Evolutionary conservation across 1,140 invertebrate species (phyloP), one percentile per base, ranked within the genome.

Genomic region (Tetramorium parvispinum): DNA sequence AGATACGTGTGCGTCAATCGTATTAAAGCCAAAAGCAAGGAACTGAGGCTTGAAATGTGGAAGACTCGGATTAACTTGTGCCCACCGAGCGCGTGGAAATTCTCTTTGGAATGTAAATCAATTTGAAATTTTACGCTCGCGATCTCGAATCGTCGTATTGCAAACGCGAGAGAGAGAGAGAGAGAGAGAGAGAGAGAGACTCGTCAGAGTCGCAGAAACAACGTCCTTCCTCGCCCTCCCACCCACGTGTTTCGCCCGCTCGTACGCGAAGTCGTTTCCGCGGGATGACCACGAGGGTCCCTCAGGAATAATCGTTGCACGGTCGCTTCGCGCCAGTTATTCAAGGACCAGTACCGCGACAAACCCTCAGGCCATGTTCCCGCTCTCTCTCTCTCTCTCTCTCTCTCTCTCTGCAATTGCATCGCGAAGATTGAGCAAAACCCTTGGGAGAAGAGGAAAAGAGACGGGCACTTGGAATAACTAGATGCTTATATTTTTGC

Each of bases 51-150:
- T 77, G 4, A 37, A 85, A 85, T 55, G 63, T 90, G 82, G 70
- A 90, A 90, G 77, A 90, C 86, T 73, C 57, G 87, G 53, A 63
- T 6, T 85, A 82, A 82, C 27, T 89, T 78, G 76, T 78, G 78
- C 73, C 66, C 65, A 24, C n/a, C 37, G 32, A 65, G 63, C 11
- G 49, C 40, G 68, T 57, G 37, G n/a, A n/a, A n/a, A n/a, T n/a
- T 75, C 46, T 81, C 18, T 85, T 76, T 85, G 13, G 13, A 24
- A n/a, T 55, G 77, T 43, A 61, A 89, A 81, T 81, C 53, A 90
- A 73, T 78, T 24, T 63, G 27, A 68, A 61, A 43, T 37, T 77
- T 75, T 79, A 79, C 86, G 65, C 86, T 87, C 49, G 40, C 59
- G 27, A 4, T 5, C 53, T 71, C 57, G 51, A 73, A 88, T 51